phyloP scores from a whole-genome alignment of 2,797 vertebrate species.

The Mionectes olivaceus region DNA sequence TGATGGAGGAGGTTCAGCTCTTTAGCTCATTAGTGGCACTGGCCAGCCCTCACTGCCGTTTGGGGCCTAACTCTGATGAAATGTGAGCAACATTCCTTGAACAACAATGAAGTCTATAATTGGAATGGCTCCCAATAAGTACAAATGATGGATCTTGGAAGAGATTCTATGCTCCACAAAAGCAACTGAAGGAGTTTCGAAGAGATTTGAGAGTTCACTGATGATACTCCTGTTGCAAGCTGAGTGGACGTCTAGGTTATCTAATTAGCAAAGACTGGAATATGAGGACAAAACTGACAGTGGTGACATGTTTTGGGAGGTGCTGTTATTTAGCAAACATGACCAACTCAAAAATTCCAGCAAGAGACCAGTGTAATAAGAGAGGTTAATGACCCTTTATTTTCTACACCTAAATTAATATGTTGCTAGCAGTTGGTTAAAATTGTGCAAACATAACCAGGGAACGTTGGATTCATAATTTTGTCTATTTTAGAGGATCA shows the following conservation, averaged over 20 bases:
- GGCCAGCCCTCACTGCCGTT: background rate
- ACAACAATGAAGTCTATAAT: background rate
- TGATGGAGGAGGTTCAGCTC: background rate
- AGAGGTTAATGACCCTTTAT: background rate
- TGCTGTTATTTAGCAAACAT: background rate
- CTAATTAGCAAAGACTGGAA: conserved; percentile 18
- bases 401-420: background rate
- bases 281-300: background rate
- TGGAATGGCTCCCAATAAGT: background rate
- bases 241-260: background rate
- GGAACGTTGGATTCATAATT: background rate
- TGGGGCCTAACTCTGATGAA: background rate
- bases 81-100: background rate
- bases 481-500: background rate
- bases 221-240: background rate
- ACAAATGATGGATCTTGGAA: background rate
- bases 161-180: background rate
- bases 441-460: background rate
- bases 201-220: background rate
- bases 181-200: background rate
- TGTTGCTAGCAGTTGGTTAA: background rate
- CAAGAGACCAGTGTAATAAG: background rate
- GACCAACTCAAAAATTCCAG: background rate
- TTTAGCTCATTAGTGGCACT: background rate
- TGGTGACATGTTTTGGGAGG: background rate